Percentiles rank a stretch among this genome's conserved stretches.
Conservation (phyloP, 2,888 invertebrate genomes). For the Agonopterix alstromeriana region DNA sequence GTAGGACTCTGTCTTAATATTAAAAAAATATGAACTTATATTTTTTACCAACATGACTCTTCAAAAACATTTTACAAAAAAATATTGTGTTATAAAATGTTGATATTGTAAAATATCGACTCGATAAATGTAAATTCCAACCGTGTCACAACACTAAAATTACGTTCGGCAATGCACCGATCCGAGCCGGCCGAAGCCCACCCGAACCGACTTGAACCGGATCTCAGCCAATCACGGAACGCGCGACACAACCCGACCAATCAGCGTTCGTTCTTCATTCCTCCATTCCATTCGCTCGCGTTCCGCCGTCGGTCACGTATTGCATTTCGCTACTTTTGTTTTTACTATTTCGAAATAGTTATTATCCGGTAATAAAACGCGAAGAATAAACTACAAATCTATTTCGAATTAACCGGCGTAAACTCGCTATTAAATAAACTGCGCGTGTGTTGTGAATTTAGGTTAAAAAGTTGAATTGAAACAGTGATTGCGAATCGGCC, state of each 20-base stretch:
- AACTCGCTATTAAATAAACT: neutral
- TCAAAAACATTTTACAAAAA: too few species aligned
- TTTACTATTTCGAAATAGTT: slow-evolving; percentile 30
- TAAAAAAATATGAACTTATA: too few species aligned
- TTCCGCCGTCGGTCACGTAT: slow-evolving; percentile 34
- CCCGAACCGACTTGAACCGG: slow-evolving; percentile 64
- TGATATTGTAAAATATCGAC: slow-evolving; percentile 7
- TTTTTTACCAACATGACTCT: too few species aligned
- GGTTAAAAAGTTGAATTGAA: neutral
- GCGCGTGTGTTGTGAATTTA: neutral
- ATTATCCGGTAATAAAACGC: slow-evolving; percentile 1
- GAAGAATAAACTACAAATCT: neutral
- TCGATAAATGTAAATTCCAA: slow-evolving; percentile 5
- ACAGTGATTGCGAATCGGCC: neutral
- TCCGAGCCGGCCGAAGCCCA: slow-evolving; percentile 61
- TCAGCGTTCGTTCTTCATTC: slow-evolving; percentile 43
- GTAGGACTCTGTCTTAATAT: too few species aligned
- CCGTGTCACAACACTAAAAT: slow-evolving; percentile 46
- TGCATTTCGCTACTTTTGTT: slow-evolving; percentile 26
- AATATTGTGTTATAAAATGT: too few species aligned
- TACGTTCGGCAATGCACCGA: slow-evolving; percentile 48
- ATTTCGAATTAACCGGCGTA: neutral
- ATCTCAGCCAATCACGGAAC: slow-evolving; percentile 57
- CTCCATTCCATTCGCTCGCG: slow-evolving; percentile 44
- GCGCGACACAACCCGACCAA: slow-evolving; percentile 61